phyloP scores from a whole-genome alignment of 2,113 vertebrate species.

The Psittacus erithacus region DNA sequence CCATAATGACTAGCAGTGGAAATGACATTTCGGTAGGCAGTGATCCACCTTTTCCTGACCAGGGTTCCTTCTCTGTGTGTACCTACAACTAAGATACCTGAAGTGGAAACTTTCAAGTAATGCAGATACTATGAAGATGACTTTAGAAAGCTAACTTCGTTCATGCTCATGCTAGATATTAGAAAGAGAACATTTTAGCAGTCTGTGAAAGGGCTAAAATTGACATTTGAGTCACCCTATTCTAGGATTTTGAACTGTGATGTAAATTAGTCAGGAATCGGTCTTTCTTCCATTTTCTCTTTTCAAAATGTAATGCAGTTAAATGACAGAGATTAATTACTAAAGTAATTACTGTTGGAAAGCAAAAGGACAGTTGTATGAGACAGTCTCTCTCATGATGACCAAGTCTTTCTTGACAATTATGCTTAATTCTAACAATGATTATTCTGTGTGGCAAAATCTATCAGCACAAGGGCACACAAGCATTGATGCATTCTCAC shows the following conservation, averaged over 20 bases:
- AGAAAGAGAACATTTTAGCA: constrained; percentile 53
- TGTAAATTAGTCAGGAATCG: constrained; percentile 82
- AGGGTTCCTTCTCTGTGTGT: not conserved
- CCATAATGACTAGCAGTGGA: not conserved
- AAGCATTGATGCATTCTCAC: constrained; percentile 45
- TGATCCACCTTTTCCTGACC: not conserved
- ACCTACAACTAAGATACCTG: not conserved
- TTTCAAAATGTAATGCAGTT: constrained; percentile 83
- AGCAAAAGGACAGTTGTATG: constrained; percentile 79
- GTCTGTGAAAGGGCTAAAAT: constrained; percentile 62
- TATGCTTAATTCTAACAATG: constrained; percentile 74
- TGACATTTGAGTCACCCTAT: constrained; percentile 79
- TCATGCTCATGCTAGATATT: not conserved
- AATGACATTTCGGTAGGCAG: not conserved
- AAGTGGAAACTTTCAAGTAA: not conserved
- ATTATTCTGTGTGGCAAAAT: constrained; percentile 74
- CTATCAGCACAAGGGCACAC: constrained; percentile 69
- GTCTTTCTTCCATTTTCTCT: constrained; percentile 84
- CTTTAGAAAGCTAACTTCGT: constrained; percentile 9
- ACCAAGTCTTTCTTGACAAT: constrained; percentile 81
- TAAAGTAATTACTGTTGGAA: constrained; percentile 81
- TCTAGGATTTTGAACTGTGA: constrained; percentile 79
- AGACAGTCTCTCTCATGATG: constrained; percentile 75
- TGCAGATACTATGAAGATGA: not conserved
- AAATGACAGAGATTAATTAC: constrained; percentile 87